Conservation (phyloP, 2,113 vertebrate genomes). For the Podarcis cretensis region DNA sequence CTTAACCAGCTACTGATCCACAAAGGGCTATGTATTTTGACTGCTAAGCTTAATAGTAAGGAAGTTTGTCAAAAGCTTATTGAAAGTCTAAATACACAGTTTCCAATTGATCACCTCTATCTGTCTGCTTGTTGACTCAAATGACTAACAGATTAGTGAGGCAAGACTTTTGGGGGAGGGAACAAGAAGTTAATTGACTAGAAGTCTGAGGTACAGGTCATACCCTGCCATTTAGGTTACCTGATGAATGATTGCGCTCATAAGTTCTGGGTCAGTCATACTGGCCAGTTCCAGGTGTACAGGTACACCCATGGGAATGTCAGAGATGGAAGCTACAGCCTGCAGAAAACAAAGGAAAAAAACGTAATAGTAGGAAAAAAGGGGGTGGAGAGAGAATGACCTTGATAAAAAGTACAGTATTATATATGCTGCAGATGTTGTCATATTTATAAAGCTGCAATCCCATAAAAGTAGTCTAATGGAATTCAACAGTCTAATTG, state of each 20-base stretch:
- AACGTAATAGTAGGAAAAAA: background rate
- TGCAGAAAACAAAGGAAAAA: conserved; percentile 52
- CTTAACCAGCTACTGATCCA: no score
- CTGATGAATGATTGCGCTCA: conserved; percentile 93
- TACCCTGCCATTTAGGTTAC: conserved; percentile 73
- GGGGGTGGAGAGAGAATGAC: background rate
- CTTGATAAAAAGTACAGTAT: background rate
- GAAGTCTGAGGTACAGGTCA: background rate
- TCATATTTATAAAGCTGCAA: background rate
- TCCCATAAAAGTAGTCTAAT: background rate
- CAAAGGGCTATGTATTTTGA: no score
- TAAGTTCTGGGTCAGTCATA: conserved; percentile 93
- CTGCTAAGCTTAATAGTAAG: no score
- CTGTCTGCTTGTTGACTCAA: no score
- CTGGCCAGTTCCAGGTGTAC: conserved; percentile 96
- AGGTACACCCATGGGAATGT: conserved; percentile 86
- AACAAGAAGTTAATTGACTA: background rate
- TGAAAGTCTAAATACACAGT: no score
- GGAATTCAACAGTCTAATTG: background rate
- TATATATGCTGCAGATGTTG: background rate
- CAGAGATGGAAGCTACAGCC: conserved; percentile 87
- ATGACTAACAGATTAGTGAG: no score
- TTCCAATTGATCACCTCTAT: no score
- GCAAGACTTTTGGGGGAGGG: background rate
- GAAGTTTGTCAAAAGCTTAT: no score